These are phyloP conservation scores for Neoitamus cyanurus DNA, from an alignment of 2,888 invertebrate species.

Conservation along the genomic window DNA sequence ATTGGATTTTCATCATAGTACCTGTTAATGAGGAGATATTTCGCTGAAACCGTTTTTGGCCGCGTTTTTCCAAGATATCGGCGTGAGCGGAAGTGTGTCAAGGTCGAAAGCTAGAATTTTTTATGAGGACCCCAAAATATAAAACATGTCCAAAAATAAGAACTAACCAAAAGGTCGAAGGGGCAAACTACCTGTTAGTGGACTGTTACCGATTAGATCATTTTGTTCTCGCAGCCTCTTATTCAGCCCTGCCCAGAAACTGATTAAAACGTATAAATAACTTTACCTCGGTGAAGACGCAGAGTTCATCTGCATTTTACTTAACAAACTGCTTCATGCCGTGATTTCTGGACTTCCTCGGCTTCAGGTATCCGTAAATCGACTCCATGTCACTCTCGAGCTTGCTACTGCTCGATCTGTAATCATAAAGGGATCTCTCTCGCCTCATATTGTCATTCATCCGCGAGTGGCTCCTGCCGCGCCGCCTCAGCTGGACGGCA, in stretches of 20 bases:
- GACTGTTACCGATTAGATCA: too few species aligned
- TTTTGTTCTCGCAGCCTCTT: too few species aligned
- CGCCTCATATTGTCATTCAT: conserved; percentile 48
- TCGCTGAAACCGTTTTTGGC: too few species aligned
- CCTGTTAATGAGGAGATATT: too few species aligned
- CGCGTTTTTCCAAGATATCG: too few species aligned
- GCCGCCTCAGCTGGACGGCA: not conserved
- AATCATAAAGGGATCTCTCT: conserved; percentile 45
- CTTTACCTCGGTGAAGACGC: conserved; percentile 33
- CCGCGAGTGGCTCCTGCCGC: conserved; percentile 36
- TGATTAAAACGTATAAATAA: not conserved
- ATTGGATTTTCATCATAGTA: too few species aligned
- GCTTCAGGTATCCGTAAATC: conserved; percentile 66
- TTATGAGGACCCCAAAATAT: too few species aligned
- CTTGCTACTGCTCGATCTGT: conserved; percentile 56
- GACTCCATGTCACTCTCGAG: conserved; percentile 66
- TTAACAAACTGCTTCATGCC: conserved; percentile 63
- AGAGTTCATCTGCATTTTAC: not conserved
- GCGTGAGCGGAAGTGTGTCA: too few species aligned
- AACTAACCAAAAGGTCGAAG: too few species aligned
- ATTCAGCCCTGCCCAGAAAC: not conserved
- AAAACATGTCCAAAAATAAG: too few species aligned
- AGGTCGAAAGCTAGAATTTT: too few species aligned
- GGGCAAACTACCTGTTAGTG: too few species aligned
- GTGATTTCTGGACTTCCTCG: conserved; percentile 64